Conservation (phyloP, 2,888 invertebrate genomes). For the Leptinotarsa tumamoca region DNA sequence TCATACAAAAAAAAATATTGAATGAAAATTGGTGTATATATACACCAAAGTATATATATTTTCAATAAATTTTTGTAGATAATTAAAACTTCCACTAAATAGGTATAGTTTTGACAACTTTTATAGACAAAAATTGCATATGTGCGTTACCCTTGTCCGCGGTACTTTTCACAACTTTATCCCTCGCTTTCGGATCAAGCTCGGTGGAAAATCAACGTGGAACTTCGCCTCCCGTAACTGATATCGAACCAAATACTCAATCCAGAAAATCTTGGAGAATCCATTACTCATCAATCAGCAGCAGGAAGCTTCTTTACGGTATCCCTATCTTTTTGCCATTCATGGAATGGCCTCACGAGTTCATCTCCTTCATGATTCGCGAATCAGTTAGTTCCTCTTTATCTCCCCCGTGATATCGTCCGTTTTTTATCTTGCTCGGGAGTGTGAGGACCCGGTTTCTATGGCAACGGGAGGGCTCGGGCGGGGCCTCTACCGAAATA, state of each 20-base stretch:
- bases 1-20: too few species aligned
- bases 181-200: neutral
- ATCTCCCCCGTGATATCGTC: conserved; percentile 46
- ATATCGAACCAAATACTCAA: conserved; percentile 23
- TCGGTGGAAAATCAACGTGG: neutral
- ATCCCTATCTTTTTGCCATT: conserved; percentile 53
- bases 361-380: conserved; percentile 51
- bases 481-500: conserved; percentile 60
- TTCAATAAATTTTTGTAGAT: too few species aligned
- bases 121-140: too few species aligned
- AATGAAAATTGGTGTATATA: too few species aligned
- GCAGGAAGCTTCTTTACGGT: conserved; percentile 41
- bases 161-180: neutral
- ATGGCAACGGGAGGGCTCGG: conserved; percentile 64
- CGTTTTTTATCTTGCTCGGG: conserved; percentile 51
- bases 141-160: too few species aligned
- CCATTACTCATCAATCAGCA: conserved; percentile 46
- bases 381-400: conserved; percentile 53
- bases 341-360: conserved; percentile 54
- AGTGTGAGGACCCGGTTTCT: conserved; percentile 62
- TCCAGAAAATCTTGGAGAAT: conserved; percentile 38
- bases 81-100: too few species aligned
- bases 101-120: too few species aligned
- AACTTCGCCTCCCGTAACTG: neutral
- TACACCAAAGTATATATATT: too few species aligned